Evolutionary conservation across 2,113 vertebrate genomes (phyloP).

Genomic region (Grantiella picta): DNA sequence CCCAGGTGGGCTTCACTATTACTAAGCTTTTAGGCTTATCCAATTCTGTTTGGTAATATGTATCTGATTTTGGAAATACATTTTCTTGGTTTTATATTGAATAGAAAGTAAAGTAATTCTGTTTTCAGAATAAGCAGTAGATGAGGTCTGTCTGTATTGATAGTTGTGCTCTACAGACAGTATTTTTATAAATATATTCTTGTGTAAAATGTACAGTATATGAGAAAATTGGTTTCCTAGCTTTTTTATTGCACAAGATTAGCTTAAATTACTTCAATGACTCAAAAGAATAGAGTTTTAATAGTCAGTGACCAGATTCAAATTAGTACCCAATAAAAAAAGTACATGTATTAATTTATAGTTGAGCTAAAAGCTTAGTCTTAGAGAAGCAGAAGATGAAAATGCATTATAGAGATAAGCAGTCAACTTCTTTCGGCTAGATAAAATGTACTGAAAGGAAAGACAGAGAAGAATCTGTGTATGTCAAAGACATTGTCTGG

Average conservation of each 20-base stretch:
- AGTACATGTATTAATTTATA: slow-evolving; percentile 24
- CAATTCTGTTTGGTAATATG: neutral
- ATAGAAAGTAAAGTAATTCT: neutral
- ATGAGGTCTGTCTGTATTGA: neutral
- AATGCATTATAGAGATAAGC: slow-evolving; percentile 43
- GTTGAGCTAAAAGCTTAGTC: slow-evolving; percentile 23
- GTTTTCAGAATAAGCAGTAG: neutral
- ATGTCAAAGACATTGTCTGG: slow-evolving; percentile 10
- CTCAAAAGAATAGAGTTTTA: slow-evolving; percentile 15
- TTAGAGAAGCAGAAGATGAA: slow-evolving; percentile 37
- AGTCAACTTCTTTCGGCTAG: slow-evolving; percentile 21
- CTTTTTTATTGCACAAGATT: slow-evolving; percentile 15
- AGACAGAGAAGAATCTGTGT: neutral
- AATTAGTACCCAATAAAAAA: slow-evolving; percentile 32
- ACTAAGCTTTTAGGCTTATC: neutral
- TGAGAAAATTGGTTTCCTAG: slow-evolving; percentile 23
- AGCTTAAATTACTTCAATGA: neutral
- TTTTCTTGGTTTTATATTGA: neutral
- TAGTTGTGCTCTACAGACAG: neutral
- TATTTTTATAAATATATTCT: neutral
- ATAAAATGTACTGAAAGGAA: slow-evolving; percentile 33
- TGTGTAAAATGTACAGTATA: neutral
- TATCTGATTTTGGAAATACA: neutral
- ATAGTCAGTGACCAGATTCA: slow-evolving; percentile 23
- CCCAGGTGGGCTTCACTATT: neutral